Percentiles rank a stretch among this genome's conserved stretches.
phyloP scores from a whole-genome alignment of 2,113 vertebrate species.

The Lethenteron reissneri region DNA sequence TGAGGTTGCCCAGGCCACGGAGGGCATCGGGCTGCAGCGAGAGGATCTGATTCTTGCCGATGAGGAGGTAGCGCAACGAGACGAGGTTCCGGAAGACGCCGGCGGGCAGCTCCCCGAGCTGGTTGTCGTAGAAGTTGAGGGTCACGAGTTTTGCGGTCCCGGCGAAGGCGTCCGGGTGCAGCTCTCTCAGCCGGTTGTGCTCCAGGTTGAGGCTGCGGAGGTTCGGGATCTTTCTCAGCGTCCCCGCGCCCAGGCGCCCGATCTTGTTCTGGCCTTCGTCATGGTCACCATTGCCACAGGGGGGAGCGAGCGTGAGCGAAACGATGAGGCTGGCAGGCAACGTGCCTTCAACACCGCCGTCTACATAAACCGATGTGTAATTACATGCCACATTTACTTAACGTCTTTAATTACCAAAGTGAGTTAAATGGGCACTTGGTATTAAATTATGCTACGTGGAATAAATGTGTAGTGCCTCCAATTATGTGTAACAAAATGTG shows the following conservation, averaged over 20 bases:
- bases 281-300: too few relatives aligned
- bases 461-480: too few relatives aligned
- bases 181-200: constrained; percentile 24
- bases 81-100: constrained; percentile 27
- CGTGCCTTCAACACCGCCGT: too few relatives aligned
- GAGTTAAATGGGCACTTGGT: too few relatives aligned
- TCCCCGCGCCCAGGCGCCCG: constrained; percentile 20
- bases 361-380: too few relatives aligned
- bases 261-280: constrained; percentile 26
- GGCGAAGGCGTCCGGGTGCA: constrained; percentile 25
- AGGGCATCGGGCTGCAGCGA: constrained; percentile 24
- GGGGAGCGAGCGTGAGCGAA: too few relatives aligned
- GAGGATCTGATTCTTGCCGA: constrained; percentile 30
- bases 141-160: constrained; percentile 26
- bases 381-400: too few relatives aligned
- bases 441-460: too few relatives aligned
- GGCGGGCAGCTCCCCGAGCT: constrained; percentile 19
- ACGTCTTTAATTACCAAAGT: too few relatives aligned
- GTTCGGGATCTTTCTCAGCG: constrained; percentile 19
- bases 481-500: too few relatives aligned
- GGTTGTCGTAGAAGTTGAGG: constrained; percentile 30
- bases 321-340: too few relatives aligned
- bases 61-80: constrained; percentile 33
- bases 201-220: constrained; percentile 31
- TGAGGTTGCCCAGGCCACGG: constrained; percentile 27